Conservation (phyloP, 2,797 vertebrate genomes). For the Spatula clypeata region DNA sequence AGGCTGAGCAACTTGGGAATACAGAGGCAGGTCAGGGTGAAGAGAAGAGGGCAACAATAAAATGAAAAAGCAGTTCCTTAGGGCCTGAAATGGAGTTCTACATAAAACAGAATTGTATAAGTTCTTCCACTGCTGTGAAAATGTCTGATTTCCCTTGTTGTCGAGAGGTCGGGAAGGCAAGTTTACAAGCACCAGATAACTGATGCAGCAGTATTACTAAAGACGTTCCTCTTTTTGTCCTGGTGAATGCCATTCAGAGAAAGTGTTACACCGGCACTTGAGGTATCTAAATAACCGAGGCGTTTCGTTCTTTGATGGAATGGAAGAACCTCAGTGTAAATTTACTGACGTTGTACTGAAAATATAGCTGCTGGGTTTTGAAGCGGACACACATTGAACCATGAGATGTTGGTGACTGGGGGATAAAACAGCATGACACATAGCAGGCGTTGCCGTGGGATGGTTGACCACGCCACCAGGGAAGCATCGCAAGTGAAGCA, state of each 20-base stretch:
- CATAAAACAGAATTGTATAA: slow-evolving; percentile 51
- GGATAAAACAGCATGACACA: background rate
- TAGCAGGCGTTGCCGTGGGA: background rate
- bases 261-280: background rate
- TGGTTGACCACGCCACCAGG: background rate
- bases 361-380: background rate
- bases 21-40: slow-evolving; percentile 75
- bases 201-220: slow-evolving; percentile 40
- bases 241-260: background rate
- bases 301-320: background rate
- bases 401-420: background rate
- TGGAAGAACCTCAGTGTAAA: background rate
- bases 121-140: slow-evolving; percentile 44
- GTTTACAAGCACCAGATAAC: slow-evolving; percentile 58
- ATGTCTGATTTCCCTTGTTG: slow-evolving; percentile 80
- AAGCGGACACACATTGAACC: background rate
- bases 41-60: slow-evolving; percentile 69
- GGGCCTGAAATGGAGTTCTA: slow-evolving; percentile 68
- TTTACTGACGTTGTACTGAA: background rate
- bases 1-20: slow-evolving; percentile 69
- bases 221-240: background rate
- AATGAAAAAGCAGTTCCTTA: slow-evolving; percentile 81
- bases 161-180: slow-evolving; percentile 68
- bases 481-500: background rate
- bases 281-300: background rate